Percentiles rank a stretch among this genome's conserved stretches.
Conservation (phyloP, 1,140 invertebrate species). For the Bactericera cockerelli region DNA sequence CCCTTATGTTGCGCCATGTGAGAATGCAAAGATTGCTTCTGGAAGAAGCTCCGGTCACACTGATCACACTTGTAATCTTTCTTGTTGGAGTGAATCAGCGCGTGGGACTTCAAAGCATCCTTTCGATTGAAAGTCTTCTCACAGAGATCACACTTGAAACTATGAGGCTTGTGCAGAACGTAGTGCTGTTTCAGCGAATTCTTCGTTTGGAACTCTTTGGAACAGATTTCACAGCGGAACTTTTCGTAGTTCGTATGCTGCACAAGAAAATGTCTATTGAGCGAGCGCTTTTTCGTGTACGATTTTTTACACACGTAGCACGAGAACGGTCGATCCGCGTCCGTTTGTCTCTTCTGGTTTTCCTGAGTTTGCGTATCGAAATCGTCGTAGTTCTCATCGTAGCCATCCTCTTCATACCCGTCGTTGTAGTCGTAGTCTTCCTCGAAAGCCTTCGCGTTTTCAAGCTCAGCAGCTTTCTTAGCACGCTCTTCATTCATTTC, state of each 20-base stretch:
- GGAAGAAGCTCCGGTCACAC: constrained; percentile 28
- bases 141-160: constrained; percentile 16
- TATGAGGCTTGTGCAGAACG: not conserved
- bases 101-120: constrained; percentile 47
- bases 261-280: not conserved
- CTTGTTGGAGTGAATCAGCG: constrained; percentile 39
- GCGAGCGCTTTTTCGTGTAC: not conserved
- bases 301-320: not conserved
- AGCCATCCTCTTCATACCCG: not conserved
- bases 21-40: constrained; percentile 29
- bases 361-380: not conserved
- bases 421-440: not conserved
- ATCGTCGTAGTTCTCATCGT: not conserved
- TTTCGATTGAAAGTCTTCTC: constrained; percentile 28
- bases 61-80: constrained; percentile 35
- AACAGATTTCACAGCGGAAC: constrained; percentile 16
- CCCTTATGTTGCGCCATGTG: constrained; percentile 25
- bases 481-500: not conserved
- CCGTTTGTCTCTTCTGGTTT: not conserved
- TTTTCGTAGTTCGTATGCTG: constrained; percentile 7
- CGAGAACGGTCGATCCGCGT: constrained; percentile 1
- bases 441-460: not conserved
- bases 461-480: not conserved
- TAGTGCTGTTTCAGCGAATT: constrained; percentile 16
- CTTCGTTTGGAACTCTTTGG: constrained; percentile 18